Percentiles rank a stretch among this genome's conserved stretches.
Evolutionary conservation across 1,140 invertebrate species (phyloP).

Genomic region (Carposina sasakii): DNA sequence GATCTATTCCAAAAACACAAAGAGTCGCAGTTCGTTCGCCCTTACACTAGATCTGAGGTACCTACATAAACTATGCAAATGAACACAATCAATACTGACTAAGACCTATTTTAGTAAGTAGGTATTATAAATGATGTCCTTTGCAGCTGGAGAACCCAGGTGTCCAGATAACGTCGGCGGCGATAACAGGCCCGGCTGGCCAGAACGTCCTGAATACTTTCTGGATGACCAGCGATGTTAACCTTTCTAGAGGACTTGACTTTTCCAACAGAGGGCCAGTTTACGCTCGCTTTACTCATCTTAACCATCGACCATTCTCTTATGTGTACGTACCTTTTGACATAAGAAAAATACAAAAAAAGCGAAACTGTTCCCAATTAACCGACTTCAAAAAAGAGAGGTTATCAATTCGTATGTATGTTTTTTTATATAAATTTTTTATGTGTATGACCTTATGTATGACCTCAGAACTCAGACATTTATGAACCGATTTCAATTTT

Average conservation of each 20-base stretch:
- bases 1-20: slow-evolving; percentile 78
- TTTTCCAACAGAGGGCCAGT: slow-evolving; percentile 73
- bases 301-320: slow-evolving; percentile 77
- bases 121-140: neutral
- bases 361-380: no score
- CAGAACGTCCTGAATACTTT: slow-evolving; percentile 71
- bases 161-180: slow-evolving; percentile 42
- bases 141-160: slow-evolving; percentile 56
- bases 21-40: slow-evolving; percentile 69
- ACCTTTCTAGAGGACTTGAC: slow-evolving; percentile 76
- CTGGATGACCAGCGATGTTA: slow-evolving; percentile 76
- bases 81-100: no score
- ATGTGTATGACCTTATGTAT: no score
- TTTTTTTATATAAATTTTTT: no score
- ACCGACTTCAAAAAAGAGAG: no score
- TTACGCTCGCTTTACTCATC: slow-evolving; percentile 75
- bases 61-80: neutral
- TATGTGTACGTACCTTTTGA: slow-evolving; percentile 66
- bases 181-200: slow-evolving; percentile 28
- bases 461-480: no score
- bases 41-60: slow-evolving; percentile 75
- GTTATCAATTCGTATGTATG: no score
- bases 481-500: no score
- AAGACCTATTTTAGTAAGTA: no score
- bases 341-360: no score